A percentile compares a stretch with the other conserved stretches of the same genome.
These are phyloP conservation scores for Xanthostigma xanthostigma DNA, from an alignment of 2,888 invertebrate species.

Conservation along the genomic window DNA sequence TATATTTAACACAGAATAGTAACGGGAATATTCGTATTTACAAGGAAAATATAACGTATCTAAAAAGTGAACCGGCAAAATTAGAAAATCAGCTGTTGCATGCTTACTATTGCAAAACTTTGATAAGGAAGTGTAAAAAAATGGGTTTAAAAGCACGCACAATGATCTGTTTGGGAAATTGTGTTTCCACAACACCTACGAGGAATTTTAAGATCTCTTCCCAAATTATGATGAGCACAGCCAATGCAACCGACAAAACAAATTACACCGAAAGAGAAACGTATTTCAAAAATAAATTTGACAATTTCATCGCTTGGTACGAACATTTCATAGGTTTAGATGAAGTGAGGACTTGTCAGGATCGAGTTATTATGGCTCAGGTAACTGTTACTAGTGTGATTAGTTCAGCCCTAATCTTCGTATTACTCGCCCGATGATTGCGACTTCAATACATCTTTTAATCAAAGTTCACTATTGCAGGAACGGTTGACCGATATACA, in stretches of 20 bases:
- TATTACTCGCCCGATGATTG: no score
- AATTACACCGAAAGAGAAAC: constrained; percentile 11
- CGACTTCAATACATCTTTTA: constrained; percentile 1
- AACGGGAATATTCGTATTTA: no score
- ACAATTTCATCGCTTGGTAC: constrained; percentile 42
- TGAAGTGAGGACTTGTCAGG: constrained; percentile 61
- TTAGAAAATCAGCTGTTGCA: no score
- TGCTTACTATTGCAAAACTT: no score
- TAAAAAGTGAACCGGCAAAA: no score
- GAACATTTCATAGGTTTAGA: constrained; percentile 63
- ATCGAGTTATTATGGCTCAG: constrained; percentile 53
- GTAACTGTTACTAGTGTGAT: constrained; percentile 21
- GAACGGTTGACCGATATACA: constrained; percentile 49
- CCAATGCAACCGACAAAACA: constrained; percentile 12
- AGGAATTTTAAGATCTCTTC: background rate
- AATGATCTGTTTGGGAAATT: no score
- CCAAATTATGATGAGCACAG: constrained; percentile 9
- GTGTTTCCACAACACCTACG: no score
- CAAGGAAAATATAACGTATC: no score
- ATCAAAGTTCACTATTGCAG: constrained; percentile 29
- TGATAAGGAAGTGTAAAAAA: no score
- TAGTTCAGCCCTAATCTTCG: no score
- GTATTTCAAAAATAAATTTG: constrained; percentile 27
- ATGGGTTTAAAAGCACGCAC: no score
- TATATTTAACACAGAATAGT: no score